Conservation (phyloP, 2,113 vertebrate genomes). For the Elachura formosa region DNA sequence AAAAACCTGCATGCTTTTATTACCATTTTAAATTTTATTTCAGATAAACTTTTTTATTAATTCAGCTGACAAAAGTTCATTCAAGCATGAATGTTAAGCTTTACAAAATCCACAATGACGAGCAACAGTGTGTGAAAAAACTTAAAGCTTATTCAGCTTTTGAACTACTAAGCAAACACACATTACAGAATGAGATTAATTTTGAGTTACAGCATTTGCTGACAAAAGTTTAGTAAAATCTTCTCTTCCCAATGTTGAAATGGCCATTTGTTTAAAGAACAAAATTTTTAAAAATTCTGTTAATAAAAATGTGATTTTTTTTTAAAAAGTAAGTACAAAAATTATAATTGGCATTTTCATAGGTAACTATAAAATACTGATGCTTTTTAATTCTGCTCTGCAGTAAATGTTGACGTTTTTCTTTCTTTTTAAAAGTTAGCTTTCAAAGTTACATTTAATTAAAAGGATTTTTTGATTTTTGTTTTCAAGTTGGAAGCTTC, state of each 20-base stretch:
- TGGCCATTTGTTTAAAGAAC: neutral
- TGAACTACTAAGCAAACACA: conserved; percentile 77
- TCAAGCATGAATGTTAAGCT: conserved; percentile 64
- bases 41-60: neutral
- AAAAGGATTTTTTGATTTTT: neutral
- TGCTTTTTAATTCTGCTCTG: neutral
- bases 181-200: conserved; percentile 64
- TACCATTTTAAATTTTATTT: neutral
- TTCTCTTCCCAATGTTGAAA: conserved; percentile 55
- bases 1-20: neutral
- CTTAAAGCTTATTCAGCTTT: conserved; percentile 52
- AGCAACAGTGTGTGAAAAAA: conserved; percentile 42
- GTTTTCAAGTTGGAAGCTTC: neutral
- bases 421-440: neutral
- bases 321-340: neutral
- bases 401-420: neutral
- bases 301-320: no score
- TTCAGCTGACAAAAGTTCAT: conserved; percentile 28
- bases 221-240: conserved; percentile 64
- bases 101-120: conserved; percentile 26
- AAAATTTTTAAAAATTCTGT: neutral
- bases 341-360: neutral
- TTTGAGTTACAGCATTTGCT: conserved; percentile 41
- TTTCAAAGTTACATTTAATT: neutral
- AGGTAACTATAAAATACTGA: neutral